Base-by-base conservation (phyloP, 2,797 vertebrate genomes). In the Tauraco hartlaubi region DNA sequence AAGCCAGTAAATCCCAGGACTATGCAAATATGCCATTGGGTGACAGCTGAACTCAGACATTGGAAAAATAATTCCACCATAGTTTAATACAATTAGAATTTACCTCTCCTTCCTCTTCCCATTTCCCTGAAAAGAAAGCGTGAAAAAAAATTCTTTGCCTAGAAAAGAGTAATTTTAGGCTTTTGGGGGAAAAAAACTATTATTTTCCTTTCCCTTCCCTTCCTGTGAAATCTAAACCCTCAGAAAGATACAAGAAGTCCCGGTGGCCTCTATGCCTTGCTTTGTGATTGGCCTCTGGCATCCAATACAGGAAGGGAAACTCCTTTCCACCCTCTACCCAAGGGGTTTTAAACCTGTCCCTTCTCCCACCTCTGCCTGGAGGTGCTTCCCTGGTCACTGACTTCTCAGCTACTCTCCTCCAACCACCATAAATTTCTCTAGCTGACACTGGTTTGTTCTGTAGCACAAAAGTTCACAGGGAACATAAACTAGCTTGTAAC, bases 281-380 rank as follows among this genome's bases (percentile, higher is more conserved):
- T 68, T 59, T 86, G 43, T 8, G 10, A 48, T 58, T 78, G 31
- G 19, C 9, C 19, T 58, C 9, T 74, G 26, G 23, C 31, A 43
- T 23, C 6, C n/a, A 43, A 7, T 26, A 10, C 26, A 69, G 51
- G 59, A 69, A 69, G 5, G 10, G 17, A 76, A 82, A 46, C 18
- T 6, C 17, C 3, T 13, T 75, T 62, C 10, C 10, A 29, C 1
- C 3, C 49, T 75, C 18, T 69, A 3, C 8, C 19, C 1, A 0
- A 76, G 35, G 28, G 7, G 0, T 48, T 93, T 85, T 56, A 59
- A 66, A 52, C 4, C 3, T 2, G 7, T 2, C 3, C 28, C 7
- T 59, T 82, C 51, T 67, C 18, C 9, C 6, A 49, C 1, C 3
- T 5, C 18, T 1, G 0, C 10, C 39, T 48, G 20, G 6, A 16